Base-by-base conservation (phyloP, 2,113 vertebrate genomes). In the Felis chaus region DNA sequence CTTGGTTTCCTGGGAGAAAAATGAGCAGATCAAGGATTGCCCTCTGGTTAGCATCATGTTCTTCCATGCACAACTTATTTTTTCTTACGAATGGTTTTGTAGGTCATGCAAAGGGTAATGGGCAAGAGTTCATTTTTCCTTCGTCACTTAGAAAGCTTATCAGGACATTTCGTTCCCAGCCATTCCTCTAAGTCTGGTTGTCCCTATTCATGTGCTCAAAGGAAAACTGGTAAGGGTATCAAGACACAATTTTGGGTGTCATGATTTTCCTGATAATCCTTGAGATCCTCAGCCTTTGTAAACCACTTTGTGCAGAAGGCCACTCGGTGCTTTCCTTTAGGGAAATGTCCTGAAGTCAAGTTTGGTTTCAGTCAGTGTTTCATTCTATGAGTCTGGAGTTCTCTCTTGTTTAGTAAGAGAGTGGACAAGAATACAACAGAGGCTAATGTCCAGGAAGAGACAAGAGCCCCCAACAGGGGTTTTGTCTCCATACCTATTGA, bases 1-100 rank as follows among this genome's bases (percentile, higher is more conserved):
- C 41, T 94, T 94, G 78, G 61, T 82, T 91, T 84, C 27, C 39
- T 87, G 48, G 63, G 41, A 81, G n/a, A 68, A 48, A 80, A 97
- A 50, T 27, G 23, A 87, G 36, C 87, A 91, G 65, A 92, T 16
- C 31, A 81, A 92, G 13, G 45, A 27, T 29, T 23, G 36, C 50
- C 69, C 31, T 82, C 45, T n/a, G 53, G 50, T 73, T 57, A 50
- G 91, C 41, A 41, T 71, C 23, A 12, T 1, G 8, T 36, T 79
- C 36, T 45, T 95, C 31, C 18, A 41, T 5, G 7, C 33, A 79
- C 57, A 89, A 74, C 15, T 21, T 94, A 36, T 80, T 90, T 96
- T 85, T 90, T 57, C 39, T 21, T 50, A 55, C 29, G n/a, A 68
- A 78, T 31, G 36, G 50, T 55, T 95, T 91, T 82, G 29, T 23